These are phyloP conservation scores for Leistus spinibarbis DNA, from an alignment of 2,888 invertebrate genomes.

Conservation along the genomic window DNA sequence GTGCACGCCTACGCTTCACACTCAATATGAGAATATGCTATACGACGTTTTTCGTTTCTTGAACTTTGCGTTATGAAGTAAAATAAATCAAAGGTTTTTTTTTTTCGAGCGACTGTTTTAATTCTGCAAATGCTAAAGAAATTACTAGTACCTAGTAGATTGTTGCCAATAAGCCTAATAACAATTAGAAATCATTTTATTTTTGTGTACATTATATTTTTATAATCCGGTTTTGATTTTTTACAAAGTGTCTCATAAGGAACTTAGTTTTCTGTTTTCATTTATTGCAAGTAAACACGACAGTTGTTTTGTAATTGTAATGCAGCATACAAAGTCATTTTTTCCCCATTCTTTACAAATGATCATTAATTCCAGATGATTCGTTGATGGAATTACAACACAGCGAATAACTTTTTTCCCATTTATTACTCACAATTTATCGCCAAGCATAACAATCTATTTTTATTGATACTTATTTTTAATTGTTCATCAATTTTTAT, in stretches of 20 bases:
- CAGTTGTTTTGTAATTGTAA: background rate
- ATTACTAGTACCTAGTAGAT: background rate
- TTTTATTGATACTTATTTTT: background rate
- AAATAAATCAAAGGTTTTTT: too few relatives aligned
- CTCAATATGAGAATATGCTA: background rate
- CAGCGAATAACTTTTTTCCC: background rate
- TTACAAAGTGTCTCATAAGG: background rate
- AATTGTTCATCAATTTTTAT: background rate
- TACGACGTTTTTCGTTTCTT: background rate
- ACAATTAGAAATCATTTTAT: background rate
- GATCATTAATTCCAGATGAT: background rate
- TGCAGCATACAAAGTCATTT: background rate
- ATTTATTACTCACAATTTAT: background rate
- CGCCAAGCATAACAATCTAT: background rate
- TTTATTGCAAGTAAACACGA: background rate
- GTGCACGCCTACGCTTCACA: background rate
- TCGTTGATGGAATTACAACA: background rate
- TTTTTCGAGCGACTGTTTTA: too few relatives aligned
- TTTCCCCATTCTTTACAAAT: background rate
- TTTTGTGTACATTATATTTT: too few relatives aligned
- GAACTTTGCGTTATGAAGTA: too few relatives aligned
- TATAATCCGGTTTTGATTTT: background rate
- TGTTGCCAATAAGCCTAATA: background rate
- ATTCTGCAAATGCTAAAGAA: too few relatives aligned
- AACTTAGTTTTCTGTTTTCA: background rate